Conservation (phyloP, 2,888 invertebrate species). For the Idaea dimidiata region DNA sequence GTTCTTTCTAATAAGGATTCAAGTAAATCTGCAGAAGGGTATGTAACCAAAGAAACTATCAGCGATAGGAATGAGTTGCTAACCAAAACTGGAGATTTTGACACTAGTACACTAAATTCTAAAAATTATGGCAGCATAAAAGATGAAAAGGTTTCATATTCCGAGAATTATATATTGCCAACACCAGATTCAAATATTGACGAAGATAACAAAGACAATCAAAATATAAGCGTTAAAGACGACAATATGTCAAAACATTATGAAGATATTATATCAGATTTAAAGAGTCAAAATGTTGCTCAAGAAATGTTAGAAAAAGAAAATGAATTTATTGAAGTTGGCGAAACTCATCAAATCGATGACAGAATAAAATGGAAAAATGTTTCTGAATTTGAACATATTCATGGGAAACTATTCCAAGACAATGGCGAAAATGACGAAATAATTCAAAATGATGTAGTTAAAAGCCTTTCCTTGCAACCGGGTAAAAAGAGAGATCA, state of each 20-base stretch:
- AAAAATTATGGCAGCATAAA: background rate
- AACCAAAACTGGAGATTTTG: background rate
- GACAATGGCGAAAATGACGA: background rate
- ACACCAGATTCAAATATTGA: background rate
- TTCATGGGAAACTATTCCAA: background rate
- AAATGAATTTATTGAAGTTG: slow-evolving; percentile 9
- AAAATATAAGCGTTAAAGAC: background rate
- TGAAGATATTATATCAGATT: background rate
- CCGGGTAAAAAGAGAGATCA: too few species aligned
- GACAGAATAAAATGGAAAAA: background rate
- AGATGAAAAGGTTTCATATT: background rate
- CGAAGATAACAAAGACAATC: background rate
- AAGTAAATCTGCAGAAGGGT: too few species aligned
- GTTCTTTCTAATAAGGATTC: too few species aligned
- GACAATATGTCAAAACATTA: background rate
- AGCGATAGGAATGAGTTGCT: background rate
- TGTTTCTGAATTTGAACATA: background rate
- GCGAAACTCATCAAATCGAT: background rate
- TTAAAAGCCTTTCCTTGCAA: too few species aligned
- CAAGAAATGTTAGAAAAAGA: slow-evolving; percentile 19
- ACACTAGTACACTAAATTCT: background rate
- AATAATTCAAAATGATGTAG: background rate
- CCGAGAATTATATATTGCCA: background rate
- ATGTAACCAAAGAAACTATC: too few species aligned
- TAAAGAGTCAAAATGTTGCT: slow-evolving; percentile 8